Evolutionary conservation across 2,888 invertebrate genomes (phyloP).

Genomic region (Ornithoptera alexandrae): DNA sequence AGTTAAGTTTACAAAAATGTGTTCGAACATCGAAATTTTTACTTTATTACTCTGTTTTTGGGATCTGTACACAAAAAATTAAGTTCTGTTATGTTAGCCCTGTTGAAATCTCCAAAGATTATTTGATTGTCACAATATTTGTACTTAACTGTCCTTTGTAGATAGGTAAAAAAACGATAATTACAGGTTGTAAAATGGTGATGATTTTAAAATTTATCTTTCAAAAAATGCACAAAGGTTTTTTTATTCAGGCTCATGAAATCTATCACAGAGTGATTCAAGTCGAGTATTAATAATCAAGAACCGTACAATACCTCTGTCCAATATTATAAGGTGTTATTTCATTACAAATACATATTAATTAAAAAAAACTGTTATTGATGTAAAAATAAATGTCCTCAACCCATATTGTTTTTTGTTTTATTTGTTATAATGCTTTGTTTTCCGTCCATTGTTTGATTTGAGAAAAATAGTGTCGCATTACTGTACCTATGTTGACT

Average conservation of each 20-base stretch:
- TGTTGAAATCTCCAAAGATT: conserved; percentile 22
- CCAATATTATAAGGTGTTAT: conserved; percentile 33
- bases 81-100: conserved; percentile 2
- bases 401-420: conserved; percentile 11
- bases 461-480: no score
- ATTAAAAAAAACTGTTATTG: conserved; percentile 33
- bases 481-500: no score
- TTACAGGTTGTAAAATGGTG: neutral
- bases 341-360: conserved; percentile 33
- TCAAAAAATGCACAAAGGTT: conserved; percentile 20
- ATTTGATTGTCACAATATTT: conserved; percentile 1
- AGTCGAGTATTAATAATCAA: conserved; percentile 24
- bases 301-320: conserved; percentile 44
- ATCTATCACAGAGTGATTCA: conserved; percentile 28
- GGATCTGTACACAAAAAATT: conserved; percentile 3
- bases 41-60: conserved; percentile 22
- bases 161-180: neutral
- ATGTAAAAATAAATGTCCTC: conserved; percentile 29
- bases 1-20: conserved; percentile 61
- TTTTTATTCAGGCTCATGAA: conserved; percentile 24
- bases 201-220: neutral
- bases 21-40: conserved; percentile 58
- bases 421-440: neutral
- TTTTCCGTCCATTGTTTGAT: neutral
- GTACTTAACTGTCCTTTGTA: conserved; percentile 18